These are phyloP conservation scores for Platygyra sinensis DNA, from an alignment of 64 coral and sea anemone species.

Conservation along the genomic window DNA sequence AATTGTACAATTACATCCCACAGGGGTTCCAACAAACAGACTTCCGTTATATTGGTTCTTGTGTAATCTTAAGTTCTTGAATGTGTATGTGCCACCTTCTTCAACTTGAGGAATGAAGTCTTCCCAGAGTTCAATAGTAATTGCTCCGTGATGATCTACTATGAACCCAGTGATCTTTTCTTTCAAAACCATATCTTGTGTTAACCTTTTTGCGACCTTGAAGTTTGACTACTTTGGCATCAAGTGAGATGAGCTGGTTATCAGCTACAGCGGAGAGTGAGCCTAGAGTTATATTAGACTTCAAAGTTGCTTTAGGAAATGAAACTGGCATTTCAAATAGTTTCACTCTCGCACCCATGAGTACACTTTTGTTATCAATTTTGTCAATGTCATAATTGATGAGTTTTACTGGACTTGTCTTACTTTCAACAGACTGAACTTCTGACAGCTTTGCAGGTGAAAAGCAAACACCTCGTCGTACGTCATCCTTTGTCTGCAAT, in stretches of 20 bases:
- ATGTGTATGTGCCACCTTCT: not conserved
- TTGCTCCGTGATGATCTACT: not conserved
- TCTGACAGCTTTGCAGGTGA: not conserved
- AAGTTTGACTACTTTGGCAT: too few species aligned
- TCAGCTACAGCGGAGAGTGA: too few species aligned
- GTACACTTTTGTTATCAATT: conserved; percentile 6
- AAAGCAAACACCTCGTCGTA: not conserved
- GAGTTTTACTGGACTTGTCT: not conserved
- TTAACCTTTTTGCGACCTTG: too few species aligned
- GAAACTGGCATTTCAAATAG: conserved; percentile 24
- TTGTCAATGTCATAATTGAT: not conserved
- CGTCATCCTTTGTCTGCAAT: not conserved
- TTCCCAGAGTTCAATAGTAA: not conserved
- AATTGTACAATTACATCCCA: too few species aligned
- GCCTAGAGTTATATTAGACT: not conserved
- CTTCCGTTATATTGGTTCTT: not conserved
- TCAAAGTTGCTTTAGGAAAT: conserved; percentile 9
- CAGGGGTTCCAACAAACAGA: too few species aligned
- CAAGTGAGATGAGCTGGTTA: too few species aligned
- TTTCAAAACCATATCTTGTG: too few species aligned
- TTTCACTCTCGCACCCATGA: conserved; percentile 7
- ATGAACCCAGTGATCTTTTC: too few species aligned
- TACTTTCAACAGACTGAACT: not conserved
- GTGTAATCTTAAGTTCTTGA: not conserved
- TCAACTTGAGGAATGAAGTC: not conserved